Conservation (phyloP, 2,113 vertebrate genomes). For the Melanostigma gelatinosum region DNA sequence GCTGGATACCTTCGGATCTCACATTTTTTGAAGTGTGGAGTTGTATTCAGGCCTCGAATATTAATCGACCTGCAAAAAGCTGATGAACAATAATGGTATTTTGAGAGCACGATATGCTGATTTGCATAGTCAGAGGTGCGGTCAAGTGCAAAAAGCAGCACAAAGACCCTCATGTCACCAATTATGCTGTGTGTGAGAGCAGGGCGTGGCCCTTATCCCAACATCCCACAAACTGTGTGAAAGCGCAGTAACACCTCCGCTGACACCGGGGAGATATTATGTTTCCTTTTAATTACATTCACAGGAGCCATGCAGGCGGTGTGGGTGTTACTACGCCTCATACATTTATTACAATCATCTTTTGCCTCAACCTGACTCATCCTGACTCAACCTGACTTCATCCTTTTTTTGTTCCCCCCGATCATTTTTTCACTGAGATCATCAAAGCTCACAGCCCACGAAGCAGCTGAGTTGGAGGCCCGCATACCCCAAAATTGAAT, state of each 20-base stretch:
- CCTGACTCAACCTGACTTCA: constrained; percentile 38
- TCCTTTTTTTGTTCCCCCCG: not conserved
- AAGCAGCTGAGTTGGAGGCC: constrained; percentile 63
- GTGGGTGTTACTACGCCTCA: not conserved
- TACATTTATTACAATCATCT: constrained; percentile 19
- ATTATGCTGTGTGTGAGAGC: constrained; percentile 8
- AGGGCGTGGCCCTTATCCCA: constrained; percentile 49
- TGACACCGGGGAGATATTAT: constrained; percentile 7
- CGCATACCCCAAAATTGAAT: constrained; percentile 67
- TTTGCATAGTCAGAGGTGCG: constrained; percentile 46
- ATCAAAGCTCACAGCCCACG: constrained; percentile 48
- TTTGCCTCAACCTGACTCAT: constrained; percentile 41
- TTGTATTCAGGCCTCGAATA: not conserved
- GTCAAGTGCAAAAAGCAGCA: constrained; percentile 38
- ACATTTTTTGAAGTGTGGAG: not conserved
- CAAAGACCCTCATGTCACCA: not conserved
- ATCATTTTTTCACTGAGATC: constrained; percentile 53
- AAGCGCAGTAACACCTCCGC: constrained; percentile 8
- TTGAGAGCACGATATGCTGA: not conserved
- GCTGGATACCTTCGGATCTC: not conserved
- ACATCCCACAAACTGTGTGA: constrained; percentile 12
- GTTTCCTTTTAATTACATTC: constrained; percentile 32
- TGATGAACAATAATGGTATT: not conserved
- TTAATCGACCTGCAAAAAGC: not conserved
- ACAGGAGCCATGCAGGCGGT: not conserved